Evolutionary conservation across 1,140 invertebrate species (phyloP).

Genomic region (Dendrolimus punctatus): DNA sequence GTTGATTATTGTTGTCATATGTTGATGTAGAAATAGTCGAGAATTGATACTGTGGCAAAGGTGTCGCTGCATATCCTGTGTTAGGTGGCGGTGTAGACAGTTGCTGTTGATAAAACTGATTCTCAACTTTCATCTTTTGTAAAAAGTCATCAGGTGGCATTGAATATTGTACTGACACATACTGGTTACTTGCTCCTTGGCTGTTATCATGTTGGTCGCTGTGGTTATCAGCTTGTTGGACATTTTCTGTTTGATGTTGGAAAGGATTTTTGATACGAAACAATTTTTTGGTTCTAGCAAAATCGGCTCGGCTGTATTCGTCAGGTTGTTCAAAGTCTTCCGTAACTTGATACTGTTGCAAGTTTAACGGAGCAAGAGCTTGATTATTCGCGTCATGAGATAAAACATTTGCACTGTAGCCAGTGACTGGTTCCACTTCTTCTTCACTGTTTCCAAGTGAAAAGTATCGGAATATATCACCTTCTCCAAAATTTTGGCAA

Average conservation of each 20-base stretch:
- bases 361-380: conserved; percentile 41
- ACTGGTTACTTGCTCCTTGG: conserved; percentile 62
- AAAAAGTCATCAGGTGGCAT: conserved; percentile 66
- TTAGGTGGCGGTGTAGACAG: conserved; percentile 41
- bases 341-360: conserved; percentile 37
- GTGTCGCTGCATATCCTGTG: conserved; percentile 50
- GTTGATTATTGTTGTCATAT: conserved; percentile 44
- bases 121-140: conserved; percentile 54
- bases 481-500: conserved; percentile 57
- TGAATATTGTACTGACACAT: conserved; percentile 60
- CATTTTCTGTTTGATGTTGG: conserved; percentile 36
- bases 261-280: conserved; percentile 64
- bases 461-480: conserved; percentile 46
- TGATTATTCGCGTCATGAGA: conserved; percentile 46
- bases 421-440: conserved; percentile 37
- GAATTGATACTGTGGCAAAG: conserved; percentile 52
- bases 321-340: conserved; percentile 41
- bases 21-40: conserved; percentile 37
- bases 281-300: conserved; percentile 42
- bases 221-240: conserved; percentile 26
- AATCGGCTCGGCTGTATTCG: conserved; percentile 39
- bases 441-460: conserved; percentile 39
- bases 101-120: conserved; percentile 42
- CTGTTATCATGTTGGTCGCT: conserved; percentile 43
- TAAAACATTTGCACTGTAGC: conserved; percentile 42